These are phyloP conservation scores for Anthoscopus minutus DNA, from an alignment of 2,113 vertebrate species.

Conservation along the genomic window DNA sequence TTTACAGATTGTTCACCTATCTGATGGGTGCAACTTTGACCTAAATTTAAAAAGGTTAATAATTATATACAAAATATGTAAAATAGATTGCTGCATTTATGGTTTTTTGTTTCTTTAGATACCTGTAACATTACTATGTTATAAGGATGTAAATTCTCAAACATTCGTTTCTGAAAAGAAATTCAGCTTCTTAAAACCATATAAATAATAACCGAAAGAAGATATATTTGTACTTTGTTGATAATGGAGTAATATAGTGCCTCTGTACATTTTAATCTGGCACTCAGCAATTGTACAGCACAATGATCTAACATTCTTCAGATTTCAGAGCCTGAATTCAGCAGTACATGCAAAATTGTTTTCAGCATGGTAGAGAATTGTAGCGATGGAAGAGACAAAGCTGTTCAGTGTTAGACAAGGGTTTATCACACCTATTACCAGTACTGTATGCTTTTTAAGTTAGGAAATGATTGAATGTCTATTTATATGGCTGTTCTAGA, in stretches of 20 bases:
- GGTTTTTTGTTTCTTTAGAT: neutral
- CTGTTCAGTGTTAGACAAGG: neutral
- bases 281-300: neutral
- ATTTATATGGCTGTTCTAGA: neutral
- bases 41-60: neutral
- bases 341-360: neutral
- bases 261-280: neutral
- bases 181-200: neutral
- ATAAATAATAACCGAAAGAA: neutral
- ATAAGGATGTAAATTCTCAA: neutral
- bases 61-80: neutral
- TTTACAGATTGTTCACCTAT: neutral
- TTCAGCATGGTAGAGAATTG: neutral
- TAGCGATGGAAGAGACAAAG: neutral
- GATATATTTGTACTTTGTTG: neutral
- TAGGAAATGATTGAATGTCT: neutral
- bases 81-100: rapidly evolving
- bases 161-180: neutral
- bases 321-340: neutral
- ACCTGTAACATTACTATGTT: neutral
- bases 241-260: neutral
- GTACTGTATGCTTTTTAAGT: neutral
- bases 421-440: slow-evolving; percentile 4
- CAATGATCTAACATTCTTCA: neutral
- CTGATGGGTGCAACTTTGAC: neutral